Evolutionary conservation across 2,797 vertebrate genomes (phyloP), one percentile per base, ranked within the genome.

Genomic region (Bucorvus abyssinicus): DNA sequence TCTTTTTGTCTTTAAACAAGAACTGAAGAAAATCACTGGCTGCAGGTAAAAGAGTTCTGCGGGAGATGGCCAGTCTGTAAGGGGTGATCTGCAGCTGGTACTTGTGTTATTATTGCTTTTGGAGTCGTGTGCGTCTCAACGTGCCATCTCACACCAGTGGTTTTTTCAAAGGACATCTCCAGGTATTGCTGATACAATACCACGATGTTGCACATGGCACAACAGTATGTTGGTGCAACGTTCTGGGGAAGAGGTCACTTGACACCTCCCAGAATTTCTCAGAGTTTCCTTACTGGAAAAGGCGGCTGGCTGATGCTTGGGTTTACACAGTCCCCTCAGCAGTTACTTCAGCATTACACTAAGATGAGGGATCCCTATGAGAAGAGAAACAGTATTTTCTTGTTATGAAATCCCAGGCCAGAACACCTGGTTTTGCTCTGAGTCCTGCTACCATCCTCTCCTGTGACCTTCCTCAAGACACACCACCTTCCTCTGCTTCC

Each of bases 1-100:
- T 85, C 30, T 34, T 90, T 89, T 81, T 45, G 50, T 74, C 55
- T 96, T 96, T 79, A 53, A 86, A 77, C 24, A 85, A 67, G 21
- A 80, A 78, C 1, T 29, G 19, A 86, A 73, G 15, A 26, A 52
- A 89, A 32, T 8, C 7, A 9, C n/a, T 71, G 27, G 8, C 56
- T 92, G 56, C 29, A 64, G 44, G 57, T 88, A 69, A 57, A 81
- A 56, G 3, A 44, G 29, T 77, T 82, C 63, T 87, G 74, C 2
- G 3, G 52, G 68, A 83, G 90, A 83, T 57, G 64, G 17, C 24
- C 86, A 52, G 60, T 79, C 83, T 3, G 0, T 56, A 50, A 67
- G 27, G 12, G n/a, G 32, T 70, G 67, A 45, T 64, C 49, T 74
- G 16, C 24, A 57, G 24, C 74, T 82, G 21, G 82, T 63, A 15